These are phyloP conservation scores for Willisornis vidua DNA, from an alignment of 2,113 vertebrate species.

Conservation along the genomic window DNA sequence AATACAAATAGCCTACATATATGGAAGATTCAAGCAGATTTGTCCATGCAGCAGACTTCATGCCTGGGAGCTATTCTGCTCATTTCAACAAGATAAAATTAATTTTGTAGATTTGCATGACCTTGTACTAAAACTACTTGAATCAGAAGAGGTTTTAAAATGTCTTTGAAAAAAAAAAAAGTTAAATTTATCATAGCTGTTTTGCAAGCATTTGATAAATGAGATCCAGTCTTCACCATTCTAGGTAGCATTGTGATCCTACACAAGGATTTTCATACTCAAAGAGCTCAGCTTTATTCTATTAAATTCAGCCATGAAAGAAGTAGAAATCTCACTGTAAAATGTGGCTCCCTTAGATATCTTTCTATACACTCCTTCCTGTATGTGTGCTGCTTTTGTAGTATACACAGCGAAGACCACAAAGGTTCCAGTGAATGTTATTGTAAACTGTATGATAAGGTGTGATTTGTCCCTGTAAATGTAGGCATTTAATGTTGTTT, in stretches of 20 bases:
- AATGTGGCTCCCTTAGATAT: background rate
- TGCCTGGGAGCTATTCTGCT: background rate
- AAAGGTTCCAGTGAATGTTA: background rate
- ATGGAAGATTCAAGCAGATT: background rate
- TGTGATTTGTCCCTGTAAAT: background rate
- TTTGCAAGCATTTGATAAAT: background rate
- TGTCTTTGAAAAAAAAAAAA: background rate
- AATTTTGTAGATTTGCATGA: background rate
- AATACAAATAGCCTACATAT: background rate
- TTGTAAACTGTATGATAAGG: background rate
- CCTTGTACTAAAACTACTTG: background rate
- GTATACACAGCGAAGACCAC: background rate
- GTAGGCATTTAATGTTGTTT: background rate
- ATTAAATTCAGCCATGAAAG: background rate
- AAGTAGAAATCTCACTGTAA: background rate
- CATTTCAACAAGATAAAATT: background rate
- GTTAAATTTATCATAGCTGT: background rate
- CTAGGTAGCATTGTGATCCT: background rate
- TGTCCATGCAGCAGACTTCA: background rate
- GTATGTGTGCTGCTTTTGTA: background rate
- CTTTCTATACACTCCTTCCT: background rate
- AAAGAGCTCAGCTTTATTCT: background rate
- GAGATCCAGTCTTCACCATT: background rate
- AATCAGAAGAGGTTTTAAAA: background rate
- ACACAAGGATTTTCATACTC: background rate